Conservation (phyloP, 2,113 vertebrate genomes). For the Leptodactylus fuscus region DNA sequence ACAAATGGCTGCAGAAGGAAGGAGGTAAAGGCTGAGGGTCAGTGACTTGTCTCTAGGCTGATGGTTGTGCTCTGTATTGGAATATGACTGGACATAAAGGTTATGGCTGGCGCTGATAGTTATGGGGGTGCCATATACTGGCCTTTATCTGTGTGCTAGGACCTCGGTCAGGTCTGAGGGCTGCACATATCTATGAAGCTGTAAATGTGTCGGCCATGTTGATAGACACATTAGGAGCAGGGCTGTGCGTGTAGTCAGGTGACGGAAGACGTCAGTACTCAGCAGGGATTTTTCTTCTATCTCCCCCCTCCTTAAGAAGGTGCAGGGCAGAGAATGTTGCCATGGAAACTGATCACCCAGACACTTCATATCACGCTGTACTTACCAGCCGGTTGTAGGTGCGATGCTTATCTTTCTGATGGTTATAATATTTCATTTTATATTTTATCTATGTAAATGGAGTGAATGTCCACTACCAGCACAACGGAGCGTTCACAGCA, state of each 20-base stretch:
- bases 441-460: too few relatives aligned
- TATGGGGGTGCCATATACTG: too few relatives aligned
- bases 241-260: not conserved
- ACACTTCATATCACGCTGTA: not conserved
- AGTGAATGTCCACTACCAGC: too few relatives aligned
- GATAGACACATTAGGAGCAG: not conserved
- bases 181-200: not conserved
- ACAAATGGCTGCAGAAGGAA: too few relatives aligned
- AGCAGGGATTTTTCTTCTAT: not conserved
- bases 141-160: too few relatives aligned
- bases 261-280: constrained; percentile 1
- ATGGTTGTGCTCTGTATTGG: too few relatives aligned
- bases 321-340: not conserved
- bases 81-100: too few relatives aligned
- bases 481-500: too few relatives aligned
- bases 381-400: not conserved
- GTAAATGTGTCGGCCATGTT: not conserved
- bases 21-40: too few relatives aligned
- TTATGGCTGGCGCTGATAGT: too few relatives aligned
- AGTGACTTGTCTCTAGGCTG: too few relatives aligned
- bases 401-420: not conserved
- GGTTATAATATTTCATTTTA: too few relatives aligned
- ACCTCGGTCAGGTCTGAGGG: not conserved
- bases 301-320: not conserved
- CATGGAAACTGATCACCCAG: constrained; percentile 13